Evolutionary conservation across 2,888 invertebrate genomes (phyloP), one percentile per base, ranked within the genome.

Genomic region (Drosophila peninsularis): DNA sequence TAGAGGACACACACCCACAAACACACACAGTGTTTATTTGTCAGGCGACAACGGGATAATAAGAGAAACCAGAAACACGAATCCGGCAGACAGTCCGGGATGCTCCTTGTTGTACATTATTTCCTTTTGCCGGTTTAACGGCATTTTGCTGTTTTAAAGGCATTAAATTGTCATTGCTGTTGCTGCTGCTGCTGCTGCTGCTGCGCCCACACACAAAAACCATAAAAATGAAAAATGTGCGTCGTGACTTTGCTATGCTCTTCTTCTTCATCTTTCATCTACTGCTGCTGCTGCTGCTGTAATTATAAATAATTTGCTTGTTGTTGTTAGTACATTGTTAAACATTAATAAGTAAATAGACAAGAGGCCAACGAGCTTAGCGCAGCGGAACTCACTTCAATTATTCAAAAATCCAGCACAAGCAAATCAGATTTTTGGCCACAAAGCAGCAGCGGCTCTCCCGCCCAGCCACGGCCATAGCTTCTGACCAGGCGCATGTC

Each of bases 31-130:
- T 71, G 57, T 89, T 88, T 81, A 84, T 88, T 88, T 88, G 84
- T 88, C 89, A 81, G 85, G 74, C 84, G 84, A 87, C 88, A 84
- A 83, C 79, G 77, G 84, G 84, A 85, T 83, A 88, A 85, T 83
- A 79, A 83, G 76, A 67, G 71, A 67, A 68, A 78, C 77, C 79
- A 77, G 75, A 78, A 72, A 66, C 73, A 44, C 57, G 58, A 69
- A 52, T 78, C 67, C 75, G 53, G 50, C 66, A 68, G 84, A 87
- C 71, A 80, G 45, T 61, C 44, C 54, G 39, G 45, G 42, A 61
- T 55, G 36, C 42, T 56, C 45, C 70, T 70, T 61, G 56, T 69
- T 68, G 67, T 71, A 53, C 53, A 49, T 63, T 74, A 62, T 72
- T 70, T 83, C 63, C 78, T 81, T 87, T 82, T 52, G 50, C 47